A percentile compares a stretch with the other conserved stretches of the same genome.
Evolutionary conservation across 1,140 invertebrate genomes (phyloP).

Genomic region (Drosophila nebulosa): DNA sequence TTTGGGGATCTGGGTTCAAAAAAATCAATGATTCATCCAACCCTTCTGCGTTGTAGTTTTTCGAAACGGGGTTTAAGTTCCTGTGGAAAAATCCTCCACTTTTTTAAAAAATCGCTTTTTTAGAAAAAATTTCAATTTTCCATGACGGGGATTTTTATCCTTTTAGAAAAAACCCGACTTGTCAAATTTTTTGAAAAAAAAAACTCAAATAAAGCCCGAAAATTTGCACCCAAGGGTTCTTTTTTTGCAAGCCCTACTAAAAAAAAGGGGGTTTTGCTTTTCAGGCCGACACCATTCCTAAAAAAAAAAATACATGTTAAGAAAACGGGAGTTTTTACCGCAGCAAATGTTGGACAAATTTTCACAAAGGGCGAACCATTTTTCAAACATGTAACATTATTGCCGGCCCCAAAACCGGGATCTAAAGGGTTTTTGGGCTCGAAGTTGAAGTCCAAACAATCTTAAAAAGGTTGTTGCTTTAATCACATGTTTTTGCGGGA

Average conservation of each 20-base stretch:
- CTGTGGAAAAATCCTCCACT: no score
- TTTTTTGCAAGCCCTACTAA: not conserved
- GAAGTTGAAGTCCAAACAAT: not conserved
- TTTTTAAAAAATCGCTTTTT: no score
- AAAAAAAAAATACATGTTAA: not conserved
- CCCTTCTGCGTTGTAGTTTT: no score
- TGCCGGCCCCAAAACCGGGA: not conserved
- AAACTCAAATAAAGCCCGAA: no score
- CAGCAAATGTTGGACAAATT: not conserved
- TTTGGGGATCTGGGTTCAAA: no score
- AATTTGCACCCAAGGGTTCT: not conserved
- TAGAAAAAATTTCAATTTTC: no score
- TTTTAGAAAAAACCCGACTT: not conserved
- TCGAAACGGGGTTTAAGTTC: no score
- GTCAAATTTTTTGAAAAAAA: not conserved
- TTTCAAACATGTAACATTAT: not conserved
- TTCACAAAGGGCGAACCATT: not conserved
- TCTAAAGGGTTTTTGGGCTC: not conserved
- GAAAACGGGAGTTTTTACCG: not conserved
- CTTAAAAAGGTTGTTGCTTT: not conserved
- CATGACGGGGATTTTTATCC: no score
- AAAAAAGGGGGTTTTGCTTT: not conserved
- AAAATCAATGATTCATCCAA: no score
- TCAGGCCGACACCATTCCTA: not conserved
- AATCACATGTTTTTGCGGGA: not conserved